Evolutionary conservation across 1,140 invertebrate genomes (phyloP).

Genomic region (Neotoxoptera formosana): DNA sequence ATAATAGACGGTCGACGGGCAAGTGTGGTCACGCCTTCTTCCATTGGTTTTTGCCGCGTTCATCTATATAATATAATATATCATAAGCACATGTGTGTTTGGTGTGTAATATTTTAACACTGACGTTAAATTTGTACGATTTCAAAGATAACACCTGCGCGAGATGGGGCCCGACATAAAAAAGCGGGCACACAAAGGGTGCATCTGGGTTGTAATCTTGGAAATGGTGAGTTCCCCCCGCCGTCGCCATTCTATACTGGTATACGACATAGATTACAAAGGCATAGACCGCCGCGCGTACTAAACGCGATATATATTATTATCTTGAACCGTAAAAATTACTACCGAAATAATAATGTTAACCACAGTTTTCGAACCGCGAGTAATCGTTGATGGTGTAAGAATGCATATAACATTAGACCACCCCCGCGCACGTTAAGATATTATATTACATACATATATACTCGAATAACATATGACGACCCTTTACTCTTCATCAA

Average conservation of each 20-base stretch:
- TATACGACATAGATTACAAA: background rate
- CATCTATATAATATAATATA: background rate
- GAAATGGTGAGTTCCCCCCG: background rate
- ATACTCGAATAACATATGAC: background rate
- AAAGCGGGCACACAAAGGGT: background rate
- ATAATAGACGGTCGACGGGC: background rate
- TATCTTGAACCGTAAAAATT: slow-evolving; percentile 12
- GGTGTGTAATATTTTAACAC: background rate
- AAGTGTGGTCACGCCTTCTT: background rate
- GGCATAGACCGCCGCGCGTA: background rate
- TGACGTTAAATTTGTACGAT: background rate
- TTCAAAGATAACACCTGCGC: slow-evolving; percentile 25
- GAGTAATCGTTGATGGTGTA: background rate
- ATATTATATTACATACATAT: background rate
- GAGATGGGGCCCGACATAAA: background rate
- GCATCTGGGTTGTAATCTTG: background rate
- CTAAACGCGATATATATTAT: slow-evolving; percentile 19
- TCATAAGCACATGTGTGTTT: background rate
- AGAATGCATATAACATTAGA: background rate
- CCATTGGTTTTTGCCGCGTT: background rate
- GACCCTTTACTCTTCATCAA: background rate
- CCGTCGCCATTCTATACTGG: background rate
- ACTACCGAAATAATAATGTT: background rate
- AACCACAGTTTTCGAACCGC: background rate
- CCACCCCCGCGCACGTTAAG: background rate